A percentile compares a stretch with the other conserved stretches of the same genome.
Conservation (phyloP, 2,113 vertebrate species). For the Halcyon malimbica region DNA sequence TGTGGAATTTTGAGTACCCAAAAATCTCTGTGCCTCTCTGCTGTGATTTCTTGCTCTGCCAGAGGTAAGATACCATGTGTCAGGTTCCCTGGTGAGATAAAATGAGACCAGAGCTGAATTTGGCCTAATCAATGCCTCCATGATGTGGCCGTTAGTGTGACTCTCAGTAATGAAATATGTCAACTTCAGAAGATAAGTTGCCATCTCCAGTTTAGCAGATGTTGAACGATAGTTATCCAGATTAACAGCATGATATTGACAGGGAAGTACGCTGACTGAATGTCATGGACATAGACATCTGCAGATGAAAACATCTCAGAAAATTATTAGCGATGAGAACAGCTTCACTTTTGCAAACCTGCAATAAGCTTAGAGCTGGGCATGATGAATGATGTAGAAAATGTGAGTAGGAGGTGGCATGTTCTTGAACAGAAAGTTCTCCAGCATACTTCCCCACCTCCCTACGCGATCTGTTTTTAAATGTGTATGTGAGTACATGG, state of each 20-base stretch:
- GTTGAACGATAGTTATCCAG: not conserved
- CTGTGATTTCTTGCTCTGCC: conserved; percentile 22
- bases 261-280: not conserved
- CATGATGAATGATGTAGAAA: conserved; percentile 34
- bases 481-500: not conserved
- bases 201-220: not conserved
- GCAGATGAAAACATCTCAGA: not conserved
- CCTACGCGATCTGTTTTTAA: conserved; percentile 14
- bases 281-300: not conserved
- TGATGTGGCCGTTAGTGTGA: not conserved
- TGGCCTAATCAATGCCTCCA: not conserved
- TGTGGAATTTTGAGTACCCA: not conserved
- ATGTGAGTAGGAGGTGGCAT: conserved; percentile 56
- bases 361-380: not conserved
- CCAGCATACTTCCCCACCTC: conserved; percentile 45
- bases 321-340: conserved; percentile 32
- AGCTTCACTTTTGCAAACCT: not conserved
- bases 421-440: conserved; percentile 64
- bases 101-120: not conserved
- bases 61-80: not conserved
- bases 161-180: not conserved
- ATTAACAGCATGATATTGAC: not conserved
- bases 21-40: not conserved
- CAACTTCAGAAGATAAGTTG: not conserved
- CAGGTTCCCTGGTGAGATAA: not conserved